phyloP scores from a whole-genome alignment of 1,140 invertebrate species.

The Nautilus pompilius region DNA sequence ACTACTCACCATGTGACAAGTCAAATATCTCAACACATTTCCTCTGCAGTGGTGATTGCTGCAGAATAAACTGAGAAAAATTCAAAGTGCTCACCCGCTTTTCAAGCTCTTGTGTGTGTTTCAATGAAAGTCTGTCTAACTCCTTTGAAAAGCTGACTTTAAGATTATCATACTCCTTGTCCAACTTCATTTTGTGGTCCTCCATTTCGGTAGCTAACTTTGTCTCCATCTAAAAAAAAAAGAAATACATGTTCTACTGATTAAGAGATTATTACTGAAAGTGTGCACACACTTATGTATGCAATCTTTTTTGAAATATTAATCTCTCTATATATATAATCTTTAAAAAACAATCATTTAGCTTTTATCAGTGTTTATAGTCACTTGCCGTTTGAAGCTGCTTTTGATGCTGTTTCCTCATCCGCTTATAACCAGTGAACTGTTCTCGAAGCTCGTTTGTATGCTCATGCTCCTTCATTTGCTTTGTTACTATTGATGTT shows the following conservation, averaged over 20 bases:
- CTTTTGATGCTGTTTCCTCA: conserved; percentile 95
- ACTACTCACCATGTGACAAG: too few relatives aligned
- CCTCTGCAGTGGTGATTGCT: conserved; percentile 2
- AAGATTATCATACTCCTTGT: conserved; percentile 94
- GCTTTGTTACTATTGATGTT: conserved; percentile 96
- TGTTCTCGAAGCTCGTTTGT: conserved; percentile 98
- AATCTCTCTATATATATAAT: neutral
- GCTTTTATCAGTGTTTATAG: neutral
- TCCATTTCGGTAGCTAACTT: conserved; percentile 94
- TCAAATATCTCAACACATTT: too few relatives aligned
- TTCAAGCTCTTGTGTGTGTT: conserved; percentile 85
- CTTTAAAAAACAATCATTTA: too few relatives aligned
- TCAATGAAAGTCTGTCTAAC: conserved; percentile 81
- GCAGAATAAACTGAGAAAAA: conserved; percentile 8
- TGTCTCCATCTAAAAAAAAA: conserved; percentile 71
- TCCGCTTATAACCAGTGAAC: conserved; percentile 98
- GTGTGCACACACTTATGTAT: neutral
- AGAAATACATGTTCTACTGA: too few relatives aligned
- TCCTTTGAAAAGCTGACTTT: conserved; percentile 88
- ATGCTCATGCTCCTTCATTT: conserved; percentile 98
- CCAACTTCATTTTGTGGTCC: conserved; percentile 87
- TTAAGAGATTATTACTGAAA: conserved; percentile 3
- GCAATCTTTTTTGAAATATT: neutral
- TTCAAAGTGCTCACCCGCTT: conserved; percentile 38
- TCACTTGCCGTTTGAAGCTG: conserved; percentile 69